phyloP scores from a whole-genome alignment of 2,113 vertebrate species.

The Chamaea fasciata region DNA sequence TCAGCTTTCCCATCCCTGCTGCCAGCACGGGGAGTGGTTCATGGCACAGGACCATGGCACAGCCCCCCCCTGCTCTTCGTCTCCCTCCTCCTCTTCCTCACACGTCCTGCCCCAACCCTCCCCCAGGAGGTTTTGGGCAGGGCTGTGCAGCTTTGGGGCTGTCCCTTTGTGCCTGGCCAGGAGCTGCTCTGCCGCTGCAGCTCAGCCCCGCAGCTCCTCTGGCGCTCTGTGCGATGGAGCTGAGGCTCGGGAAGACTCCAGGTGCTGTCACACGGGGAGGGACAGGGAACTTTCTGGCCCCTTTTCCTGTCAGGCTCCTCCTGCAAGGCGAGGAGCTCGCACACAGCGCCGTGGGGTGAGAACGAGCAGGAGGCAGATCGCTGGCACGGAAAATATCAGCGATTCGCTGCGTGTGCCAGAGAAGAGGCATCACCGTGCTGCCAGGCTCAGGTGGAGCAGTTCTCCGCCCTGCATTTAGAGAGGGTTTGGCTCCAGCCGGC shows the following conservation, averaged over 20 bases:
- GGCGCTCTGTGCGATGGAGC: background rate
- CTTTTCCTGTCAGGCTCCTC: background rate
- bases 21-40: background rate
- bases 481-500: background rate
- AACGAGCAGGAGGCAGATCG: background rate
- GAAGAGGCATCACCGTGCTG: rapidly evolving
- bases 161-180: background rate
- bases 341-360: rapidly evolving
- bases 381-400: background rate
- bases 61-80: background rate
- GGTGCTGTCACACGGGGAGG: background rate
- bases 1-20: background rate
- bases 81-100: background rate
- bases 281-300: background rate
- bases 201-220: background rate
- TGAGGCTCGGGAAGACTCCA: background rate
- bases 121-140: background rate
- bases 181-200: background rate
- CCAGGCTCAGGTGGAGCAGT: background rate
- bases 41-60: background rate
- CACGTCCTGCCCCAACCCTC: rapidly evolving
- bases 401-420: background rate
- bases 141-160: background rate
- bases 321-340: background rate
- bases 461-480: background rate